Evolutionary conservation across 2,113 vertebrate species (phyloP).

Genomic region (Peromyscus polionotus): DNA sequence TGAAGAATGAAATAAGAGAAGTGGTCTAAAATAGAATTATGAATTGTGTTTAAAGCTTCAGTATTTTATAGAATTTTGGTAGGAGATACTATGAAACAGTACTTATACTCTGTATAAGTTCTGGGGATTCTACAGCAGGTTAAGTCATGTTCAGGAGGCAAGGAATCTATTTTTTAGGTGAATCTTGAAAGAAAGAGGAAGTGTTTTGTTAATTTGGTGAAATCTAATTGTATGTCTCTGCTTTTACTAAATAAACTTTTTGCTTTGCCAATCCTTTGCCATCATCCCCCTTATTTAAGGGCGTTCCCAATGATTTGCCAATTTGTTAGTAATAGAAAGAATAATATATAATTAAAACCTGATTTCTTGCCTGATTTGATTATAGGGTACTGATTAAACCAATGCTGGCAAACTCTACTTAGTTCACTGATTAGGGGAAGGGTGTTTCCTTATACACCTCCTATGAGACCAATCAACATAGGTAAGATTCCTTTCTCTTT

Average conservation of each 20-base stretch:
- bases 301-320: constrained; percentile 70
- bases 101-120: neutral
- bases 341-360: constrained; percentile 82
- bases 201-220: neutral
- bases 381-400: constrained; percentile 80
- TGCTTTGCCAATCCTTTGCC: neutral
- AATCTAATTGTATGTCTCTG: constrained; percentile 62
- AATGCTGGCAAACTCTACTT: constrained; percentile 67
- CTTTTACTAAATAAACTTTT: constrained; percentile 63
- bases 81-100: neutral
- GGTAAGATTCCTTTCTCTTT: constrained; percentile 43
- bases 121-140: neutral
- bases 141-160: neutral
- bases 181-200: neutral
- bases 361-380: constrained; percentile 81
- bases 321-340: constrained; percentile 76
- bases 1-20: neutral
- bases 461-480: constrained; percentile 52
- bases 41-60: neutral
- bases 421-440: constrained; percentile 65
- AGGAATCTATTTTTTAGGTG: neutral
- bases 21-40: neutral
- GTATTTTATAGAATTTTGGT: neutral
- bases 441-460: constrained; percentile 46
- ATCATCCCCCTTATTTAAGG: constrained; percentile 65